phyloP scores from a whole-genome alignment of 2,888 invertebrate species.

The Tipula vernalis region DNA sequence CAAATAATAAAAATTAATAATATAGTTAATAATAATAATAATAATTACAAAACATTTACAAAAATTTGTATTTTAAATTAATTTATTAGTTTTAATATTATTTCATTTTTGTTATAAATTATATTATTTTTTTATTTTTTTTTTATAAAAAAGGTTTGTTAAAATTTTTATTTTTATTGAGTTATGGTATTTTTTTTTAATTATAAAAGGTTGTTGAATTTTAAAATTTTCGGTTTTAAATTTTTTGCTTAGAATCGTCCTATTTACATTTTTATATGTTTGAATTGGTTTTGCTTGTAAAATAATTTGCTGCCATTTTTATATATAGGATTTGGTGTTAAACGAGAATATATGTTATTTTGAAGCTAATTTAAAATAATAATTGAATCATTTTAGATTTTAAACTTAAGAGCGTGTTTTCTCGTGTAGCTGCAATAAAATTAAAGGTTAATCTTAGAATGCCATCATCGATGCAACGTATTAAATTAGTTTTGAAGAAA shows the following conservation, averaged over 20 bases:
- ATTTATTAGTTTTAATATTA: background rate
- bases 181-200: background rate
- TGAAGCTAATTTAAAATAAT: background rate
- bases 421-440: no score
- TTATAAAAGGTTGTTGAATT: background rate
- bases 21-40: background rate
- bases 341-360: background rate
- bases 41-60: background rate
- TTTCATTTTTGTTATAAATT: background rate
- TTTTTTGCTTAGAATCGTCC: background rate
- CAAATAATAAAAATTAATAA: background rate
- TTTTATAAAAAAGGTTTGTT: background rate
- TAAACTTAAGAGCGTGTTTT: background rate
- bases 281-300: background rate
- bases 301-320: background rate
- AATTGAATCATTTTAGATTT: background rate
- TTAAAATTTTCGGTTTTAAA: background rate
- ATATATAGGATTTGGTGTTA: background rate
- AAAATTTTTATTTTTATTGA: background rate
- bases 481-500: no score
- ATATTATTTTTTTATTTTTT: background rate
- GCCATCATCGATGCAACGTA: no score
- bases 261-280: background rate
- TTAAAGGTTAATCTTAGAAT: no score
- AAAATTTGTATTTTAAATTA: background rate